These are phyloP conservation scores for Distichodus sexfasciatus DNA, from an alignment of 2,797 vertebrate genomes.

Conservation along the genomic window DNA sequence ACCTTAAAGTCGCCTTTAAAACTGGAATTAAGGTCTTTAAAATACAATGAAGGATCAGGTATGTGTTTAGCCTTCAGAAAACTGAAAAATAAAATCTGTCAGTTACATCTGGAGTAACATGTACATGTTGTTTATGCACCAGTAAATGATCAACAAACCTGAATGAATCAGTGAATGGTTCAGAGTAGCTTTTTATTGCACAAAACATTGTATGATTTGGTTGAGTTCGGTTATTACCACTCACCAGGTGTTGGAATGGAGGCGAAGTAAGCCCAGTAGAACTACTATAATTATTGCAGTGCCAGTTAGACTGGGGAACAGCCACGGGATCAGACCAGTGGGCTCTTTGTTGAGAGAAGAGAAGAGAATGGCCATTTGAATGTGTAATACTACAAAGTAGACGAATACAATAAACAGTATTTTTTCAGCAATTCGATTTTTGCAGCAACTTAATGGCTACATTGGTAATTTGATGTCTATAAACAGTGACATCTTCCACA, in stretches of 20 bases:
- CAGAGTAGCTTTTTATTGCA: neutral
- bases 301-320: neutral
- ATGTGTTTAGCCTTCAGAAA: neutral
- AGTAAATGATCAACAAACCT: too few species aligned
- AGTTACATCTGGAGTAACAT: too few species aligned
- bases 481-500: neutral
- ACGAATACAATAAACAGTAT: too few species aligned
- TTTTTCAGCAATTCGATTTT: too few species aligned
- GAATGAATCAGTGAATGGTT: too few species aligned
- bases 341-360: neutral
- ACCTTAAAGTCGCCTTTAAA: conserved; percentile 33
- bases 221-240: neutral
- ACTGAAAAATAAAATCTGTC: conserved; percentile 11
- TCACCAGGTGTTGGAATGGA: neutral
- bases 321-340: neutral
- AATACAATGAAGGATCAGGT: conserved; percentile 9
- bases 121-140: too few species aligned
- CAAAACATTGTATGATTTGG: neutral
- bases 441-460: too few species aligned
- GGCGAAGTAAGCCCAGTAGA: neutral
- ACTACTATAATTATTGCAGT: neutral
- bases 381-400: neutral
- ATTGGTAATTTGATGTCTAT: too few species aligned
- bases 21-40: neutral
- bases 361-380: neutral